A percentile compares a stretch with the other conserved stretches of the same genome.
Conservation (phyloP, 2,797 vertebrate genomes). For the Phyllotis vaccarum region DNA sequence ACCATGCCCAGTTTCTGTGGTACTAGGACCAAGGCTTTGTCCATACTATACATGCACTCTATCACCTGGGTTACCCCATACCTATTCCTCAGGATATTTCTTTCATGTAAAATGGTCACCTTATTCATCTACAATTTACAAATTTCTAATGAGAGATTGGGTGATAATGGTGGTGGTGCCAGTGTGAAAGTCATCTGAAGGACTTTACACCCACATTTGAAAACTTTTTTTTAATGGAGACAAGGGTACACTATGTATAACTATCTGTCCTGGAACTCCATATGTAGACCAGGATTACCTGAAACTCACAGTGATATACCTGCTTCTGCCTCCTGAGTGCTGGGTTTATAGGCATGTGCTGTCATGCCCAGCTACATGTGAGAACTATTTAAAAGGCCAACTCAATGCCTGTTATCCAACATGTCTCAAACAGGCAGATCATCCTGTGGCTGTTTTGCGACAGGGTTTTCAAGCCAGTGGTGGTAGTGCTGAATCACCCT, state of each 20-base stretch:
- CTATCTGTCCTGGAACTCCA: too few species aligned
- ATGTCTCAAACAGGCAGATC: neutral
- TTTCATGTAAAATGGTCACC: neutral
- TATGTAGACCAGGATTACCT: neutral
- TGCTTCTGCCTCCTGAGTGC: neutral
- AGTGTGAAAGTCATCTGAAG: neutral
- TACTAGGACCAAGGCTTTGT: neutral
- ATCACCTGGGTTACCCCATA: neutral
- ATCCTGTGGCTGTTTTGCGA: neutral
- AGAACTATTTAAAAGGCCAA: neutral
- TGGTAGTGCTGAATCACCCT: rapidly evolving
- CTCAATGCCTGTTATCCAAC: neutral
- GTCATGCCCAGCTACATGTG: neutral
- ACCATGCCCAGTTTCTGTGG: neutral
- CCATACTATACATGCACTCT: neutral
- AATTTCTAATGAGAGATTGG: neutral
- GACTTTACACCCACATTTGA: neutral
- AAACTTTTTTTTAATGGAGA: neutral
- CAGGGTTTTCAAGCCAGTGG: neutral
- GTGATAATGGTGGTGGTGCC: neutral
- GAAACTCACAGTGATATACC: neutral
- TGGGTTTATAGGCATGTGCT: neutral
- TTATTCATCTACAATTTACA: neutral
- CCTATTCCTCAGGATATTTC: neutral
- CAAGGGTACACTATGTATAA: neutral